Evolutionary conservation across 2,888 invertebrate species (phyloP).

Genomic region (Rotaria macrura): DNA sequence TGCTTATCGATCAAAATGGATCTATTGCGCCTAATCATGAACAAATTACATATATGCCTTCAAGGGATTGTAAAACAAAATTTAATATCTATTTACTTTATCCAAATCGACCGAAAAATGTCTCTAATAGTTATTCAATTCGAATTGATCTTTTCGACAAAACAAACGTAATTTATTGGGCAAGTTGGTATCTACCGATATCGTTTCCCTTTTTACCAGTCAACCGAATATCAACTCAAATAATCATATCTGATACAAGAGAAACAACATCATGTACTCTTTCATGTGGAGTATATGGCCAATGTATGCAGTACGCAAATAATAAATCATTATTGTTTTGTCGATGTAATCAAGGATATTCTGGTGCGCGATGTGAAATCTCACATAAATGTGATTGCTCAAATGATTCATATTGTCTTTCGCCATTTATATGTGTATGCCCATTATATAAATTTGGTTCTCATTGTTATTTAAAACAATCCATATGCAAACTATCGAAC

Average conservation of each 20-base stretch:
- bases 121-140: background rate
- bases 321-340: background rate
- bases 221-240: background rate
- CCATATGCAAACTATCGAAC: background rate
- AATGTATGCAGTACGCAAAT: no score
- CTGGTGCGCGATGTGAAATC: background rate
- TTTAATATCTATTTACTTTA: constrained; percentile 18
- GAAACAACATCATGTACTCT: no score
- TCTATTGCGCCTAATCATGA: background rate
- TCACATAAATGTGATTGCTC: background rate
- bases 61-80: background rate
- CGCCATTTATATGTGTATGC: background rate
- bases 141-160: background rate
- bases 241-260: background rate
- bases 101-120: background rate
- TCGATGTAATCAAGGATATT: background rate
- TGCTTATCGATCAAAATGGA: background rate
- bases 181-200: background rate
- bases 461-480: background rate
- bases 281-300: no score
- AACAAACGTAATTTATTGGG: background rate
- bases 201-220: background rate
- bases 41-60: background rate
- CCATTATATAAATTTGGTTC: background rate
- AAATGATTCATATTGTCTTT: background rate